phyloP scores from a whole-genome alignment of 2,888 invertebrate species.

The Parthenolecanium corni region DNA sequence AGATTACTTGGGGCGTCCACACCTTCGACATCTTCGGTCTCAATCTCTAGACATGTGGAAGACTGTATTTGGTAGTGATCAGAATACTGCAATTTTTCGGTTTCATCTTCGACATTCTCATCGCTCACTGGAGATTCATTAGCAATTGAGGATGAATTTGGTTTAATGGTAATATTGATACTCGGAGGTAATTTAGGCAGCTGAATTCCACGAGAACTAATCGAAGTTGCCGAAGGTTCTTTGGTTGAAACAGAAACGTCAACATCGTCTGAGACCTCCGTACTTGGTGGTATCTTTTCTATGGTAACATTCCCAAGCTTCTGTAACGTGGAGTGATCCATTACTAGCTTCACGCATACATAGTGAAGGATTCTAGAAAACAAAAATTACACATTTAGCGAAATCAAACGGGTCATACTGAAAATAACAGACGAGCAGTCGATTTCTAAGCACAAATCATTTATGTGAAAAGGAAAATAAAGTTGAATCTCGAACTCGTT shows the following conservation, averaged over 20 bases:
- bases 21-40: too few relatives aligned
- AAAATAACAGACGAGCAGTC: too few relatives aligned
- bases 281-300: slow-evolving; percentile 42
- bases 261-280: not conserved
- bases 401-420: too few relatives aligned
- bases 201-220: not conserved
- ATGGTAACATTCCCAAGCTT: slow-evolving; percentile 51
- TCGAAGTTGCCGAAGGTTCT: not conserved
- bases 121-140: not conserved
- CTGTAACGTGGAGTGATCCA: slow-evolving; percentile 38
- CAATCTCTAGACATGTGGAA: too few relatives aligned
- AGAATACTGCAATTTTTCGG: not conserved
- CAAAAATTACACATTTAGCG: not conserved
- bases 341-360: slow-evolving; percentile 16
- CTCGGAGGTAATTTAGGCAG: slow-evolving; percentile 23
- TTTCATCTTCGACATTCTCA: not conserved
- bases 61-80: not conserved
- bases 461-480: too few relatives aligned
- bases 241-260: not conserved
- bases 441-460: too few relatives aligned
- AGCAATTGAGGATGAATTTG: not conserved
- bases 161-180: slow-evolving; percentile 24
- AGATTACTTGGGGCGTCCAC: too few relatives aligned
- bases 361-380: not conserved
- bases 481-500: too few relatives aligned